These are phyloP conservation scores for Mnemiopsis leidyi DNA, from an alignment of 37 sponge, comb jelly and placozoan species.

Conservation along the genomic window DNA sequence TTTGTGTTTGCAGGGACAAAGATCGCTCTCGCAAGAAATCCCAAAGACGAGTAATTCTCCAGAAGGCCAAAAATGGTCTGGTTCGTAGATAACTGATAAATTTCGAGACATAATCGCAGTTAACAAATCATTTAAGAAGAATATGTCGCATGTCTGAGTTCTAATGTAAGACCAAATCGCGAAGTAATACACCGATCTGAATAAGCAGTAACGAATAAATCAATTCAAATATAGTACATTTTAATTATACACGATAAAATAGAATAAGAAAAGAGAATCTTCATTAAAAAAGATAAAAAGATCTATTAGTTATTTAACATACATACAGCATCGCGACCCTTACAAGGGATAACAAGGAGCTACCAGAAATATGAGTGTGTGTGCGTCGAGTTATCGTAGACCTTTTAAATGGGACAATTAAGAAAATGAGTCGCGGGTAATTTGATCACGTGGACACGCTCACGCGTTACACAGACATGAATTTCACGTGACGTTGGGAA, in stretches of 20 bases:
- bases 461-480: too few relatives aligned
- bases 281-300: constrained; percentile 11
- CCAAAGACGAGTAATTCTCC: too few relatives aligned
- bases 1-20: too few relatives aligned
- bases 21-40: too few relatives aligned
- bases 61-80: too few relatives aligned
- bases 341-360: not conserved
- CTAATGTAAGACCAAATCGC: too few relatives aligned
- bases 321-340: not conserved
- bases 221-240: constrained; percentile 41
- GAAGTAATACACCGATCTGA: not conserved
- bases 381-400: not conserved
- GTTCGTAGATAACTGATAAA: too few relatives aligned
- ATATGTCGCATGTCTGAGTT: too few relatives aligned
- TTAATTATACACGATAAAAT: constrained; percentile 35
- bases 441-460: not conserved
- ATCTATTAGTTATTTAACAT: constrained; percentile 2
- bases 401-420: not conserved
- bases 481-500: not conserved
- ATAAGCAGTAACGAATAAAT: constrained; percentile 4
- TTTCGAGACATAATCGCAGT: too few relatives aligned
- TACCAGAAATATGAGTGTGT: not conserved
- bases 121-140: too few relatives aligned
- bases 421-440: not conserved
- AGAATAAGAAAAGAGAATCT: not conserved